Conservation (phyloP, 1,140 invertebrate species). For the Meloidogyne hapla region DNA sequence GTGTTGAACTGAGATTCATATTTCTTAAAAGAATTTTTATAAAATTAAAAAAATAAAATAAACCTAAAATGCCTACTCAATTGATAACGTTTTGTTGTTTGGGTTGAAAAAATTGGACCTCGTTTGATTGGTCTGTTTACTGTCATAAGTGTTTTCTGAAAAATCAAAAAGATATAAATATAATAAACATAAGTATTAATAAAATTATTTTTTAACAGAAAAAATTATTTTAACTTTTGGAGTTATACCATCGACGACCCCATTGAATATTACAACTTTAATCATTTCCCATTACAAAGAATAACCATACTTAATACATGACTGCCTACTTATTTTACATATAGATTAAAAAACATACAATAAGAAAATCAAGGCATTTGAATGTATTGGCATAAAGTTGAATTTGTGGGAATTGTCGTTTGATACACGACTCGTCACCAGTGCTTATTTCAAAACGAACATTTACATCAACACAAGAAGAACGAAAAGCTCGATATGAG, state of each 20-base stretch:
- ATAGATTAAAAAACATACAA: slow-evolving; percentile 30
- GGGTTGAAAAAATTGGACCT: slow-evolving; percentile 81
- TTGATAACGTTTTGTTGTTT: slow-evolving; percentile 79
- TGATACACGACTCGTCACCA: slow-evolving; percentile 7
- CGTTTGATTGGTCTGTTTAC: slow-evolving; percentile 87
- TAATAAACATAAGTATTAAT: too few species aligned
- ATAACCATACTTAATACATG: too few species aligned
- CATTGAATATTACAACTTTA: too few species aligned
- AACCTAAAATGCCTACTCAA: slow-evolving; percentile 82
- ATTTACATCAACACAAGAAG: slow-evolving; percentile 84
- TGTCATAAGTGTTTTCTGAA: slow-evolving; percentile 81
- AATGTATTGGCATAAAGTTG: slow-evolving; percentile 62
- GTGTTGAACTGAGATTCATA: slow-evolving; percentile 78
- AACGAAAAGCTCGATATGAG: slow-evolving; percentile 80
- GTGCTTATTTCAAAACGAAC: slow-evolving; percentile 84
- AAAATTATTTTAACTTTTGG: neutral
- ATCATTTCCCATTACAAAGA: too few species aligned
- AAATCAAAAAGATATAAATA: slow-evolving; percentile 15
- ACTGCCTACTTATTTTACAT: too few species aligned
- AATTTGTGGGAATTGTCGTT: slow-evolving; percentile 50
- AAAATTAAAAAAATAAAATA: neutral
- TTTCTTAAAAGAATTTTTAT: slow-evolving; percentile 69
- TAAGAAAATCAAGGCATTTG: slow-evolving; percentile 60
- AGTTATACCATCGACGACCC: too few species aligned
- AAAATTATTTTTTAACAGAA: too few species aligned